phyloP scores from a whole-genome alignment of 2,113 vertebrate genomes.

The Serilophus lunatus region DNA sequence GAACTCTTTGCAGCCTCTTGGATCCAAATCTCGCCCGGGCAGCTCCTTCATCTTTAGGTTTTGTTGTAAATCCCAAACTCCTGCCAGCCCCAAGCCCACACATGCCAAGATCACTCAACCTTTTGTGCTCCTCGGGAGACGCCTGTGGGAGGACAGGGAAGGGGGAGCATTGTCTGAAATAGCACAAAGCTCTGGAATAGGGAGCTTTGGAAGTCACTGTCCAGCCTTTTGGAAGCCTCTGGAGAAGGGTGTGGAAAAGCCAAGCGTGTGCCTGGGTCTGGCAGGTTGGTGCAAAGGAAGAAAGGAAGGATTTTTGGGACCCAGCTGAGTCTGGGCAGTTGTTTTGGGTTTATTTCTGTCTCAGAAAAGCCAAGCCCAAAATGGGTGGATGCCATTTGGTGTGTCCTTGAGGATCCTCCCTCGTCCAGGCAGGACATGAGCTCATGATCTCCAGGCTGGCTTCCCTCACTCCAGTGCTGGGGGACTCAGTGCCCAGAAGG shows the following conservation, averaged over 20 bases:
- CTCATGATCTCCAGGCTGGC: neutral
- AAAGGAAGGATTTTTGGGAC: neutral
- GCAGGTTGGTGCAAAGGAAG: neutral
- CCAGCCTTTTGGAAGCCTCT: neutral
- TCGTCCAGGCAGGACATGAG: neutral
- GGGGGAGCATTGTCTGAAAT: neutral
- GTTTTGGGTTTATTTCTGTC: neutral
- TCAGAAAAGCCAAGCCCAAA: neutral
- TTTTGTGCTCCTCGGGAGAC: neutral
- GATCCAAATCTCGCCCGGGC: neutral
- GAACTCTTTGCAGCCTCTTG: neutral
- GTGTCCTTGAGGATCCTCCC: neutral
- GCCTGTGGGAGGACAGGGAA: neutral
- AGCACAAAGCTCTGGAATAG: neutral
- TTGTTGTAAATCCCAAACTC: neutral
- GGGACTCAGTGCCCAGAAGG: neutral
- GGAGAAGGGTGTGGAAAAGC: neutral
- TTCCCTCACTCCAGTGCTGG: neutral
- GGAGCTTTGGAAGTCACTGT: neutral
- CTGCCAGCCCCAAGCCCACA: neutral
- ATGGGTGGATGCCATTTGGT: neutral
- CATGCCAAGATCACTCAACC: neutral
- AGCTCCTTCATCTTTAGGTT: neutral
- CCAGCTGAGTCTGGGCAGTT: neutral
- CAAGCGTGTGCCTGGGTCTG: neutral